A percentile compares a stretch with the other conserved stretches of the same genome.
phyloP scores from a whole-genome alignment of 1,140 invertebrate genomes.

The Octopus bimaculoides region DNA sequence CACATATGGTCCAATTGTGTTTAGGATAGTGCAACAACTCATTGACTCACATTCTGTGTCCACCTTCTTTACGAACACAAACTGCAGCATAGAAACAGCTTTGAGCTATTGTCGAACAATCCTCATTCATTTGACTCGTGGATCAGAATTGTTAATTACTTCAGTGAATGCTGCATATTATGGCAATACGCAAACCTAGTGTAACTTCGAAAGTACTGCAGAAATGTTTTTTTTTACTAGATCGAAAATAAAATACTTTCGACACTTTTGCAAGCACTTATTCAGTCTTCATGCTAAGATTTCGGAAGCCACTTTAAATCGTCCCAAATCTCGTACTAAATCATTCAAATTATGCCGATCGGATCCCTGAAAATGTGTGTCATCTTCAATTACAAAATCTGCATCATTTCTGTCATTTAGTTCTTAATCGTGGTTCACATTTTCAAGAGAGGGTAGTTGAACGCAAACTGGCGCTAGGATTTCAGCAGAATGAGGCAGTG shows the following conservation, averaged over 20 bases:
- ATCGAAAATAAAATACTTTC: no score
- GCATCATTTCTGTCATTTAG: background rate
- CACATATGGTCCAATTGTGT: no score
- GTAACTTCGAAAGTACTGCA: background rate
- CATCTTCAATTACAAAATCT: background rate
- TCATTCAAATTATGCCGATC: background rate
- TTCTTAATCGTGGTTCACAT: background rate
- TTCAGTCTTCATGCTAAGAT: background rate
- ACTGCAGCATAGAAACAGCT: background rate
- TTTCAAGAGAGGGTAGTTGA: background rate
- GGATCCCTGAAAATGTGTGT: background rate
- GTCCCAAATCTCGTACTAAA: background rate
- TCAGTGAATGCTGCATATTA: background rate
- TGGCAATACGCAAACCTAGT: background rate
- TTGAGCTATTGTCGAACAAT: background rate
- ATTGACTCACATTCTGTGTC: background rate
- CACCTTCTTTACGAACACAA: background rate
- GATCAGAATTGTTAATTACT: background rate
- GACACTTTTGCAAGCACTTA: background rate
- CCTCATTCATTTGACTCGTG: background rate
- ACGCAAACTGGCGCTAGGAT: background rate
- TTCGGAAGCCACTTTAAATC: background rate
- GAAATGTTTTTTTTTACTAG: background rate
- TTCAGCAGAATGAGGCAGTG: background rate
- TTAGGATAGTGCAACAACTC: background rate